Percentiles rank a stretch among this genome's conserved stretches.
phyloP scores from a whole-genome alignment of 2,888 invertebrate genomes.

The Smittia sp. region DNA sequence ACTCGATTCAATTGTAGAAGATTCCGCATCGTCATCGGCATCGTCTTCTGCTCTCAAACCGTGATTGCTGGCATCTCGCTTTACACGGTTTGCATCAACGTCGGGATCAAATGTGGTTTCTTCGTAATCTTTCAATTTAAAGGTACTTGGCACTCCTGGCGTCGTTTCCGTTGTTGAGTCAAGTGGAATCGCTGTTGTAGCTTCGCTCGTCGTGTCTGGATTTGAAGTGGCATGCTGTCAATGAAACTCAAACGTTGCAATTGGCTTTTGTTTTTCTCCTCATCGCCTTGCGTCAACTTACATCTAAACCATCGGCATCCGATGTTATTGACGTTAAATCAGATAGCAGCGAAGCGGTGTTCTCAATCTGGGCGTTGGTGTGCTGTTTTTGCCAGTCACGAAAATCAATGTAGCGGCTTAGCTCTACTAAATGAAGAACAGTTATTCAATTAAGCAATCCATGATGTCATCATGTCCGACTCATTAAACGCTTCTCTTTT shows the following conservation, averaged over 20 bases:
- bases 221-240: constrained; percentile 6
- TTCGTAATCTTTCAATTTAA: constrained; percentile 27
- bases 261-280: background rate
- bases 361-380: too few species aligned
- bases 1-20: constrained; percentile 21
- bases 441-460: background rate
- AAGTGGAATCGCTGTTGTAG: background rate
- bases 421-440: background rate
- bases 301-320: too few species aligned
- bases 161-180: constrained; percentile 10
- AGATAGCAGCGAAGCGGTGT: too few species aligned
- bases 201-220: constrained; percentile 3
- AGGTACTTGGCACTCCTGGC: background rate
- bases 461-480: background rate
- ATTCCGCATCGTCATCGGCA: constrained; percentile 7
- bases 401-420: background rate
- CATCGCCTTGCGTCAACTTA: background rate
- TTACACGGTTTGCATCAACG: constrained; percentile 14
- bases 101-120: constrained; percentile 6
- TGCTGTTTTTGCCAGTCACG: too few species aligned
- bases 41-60: background rate
- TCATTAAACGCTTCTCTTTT: background rate
- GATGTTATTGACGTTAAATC: too few species aligned
- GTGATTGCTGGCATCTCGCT: background rate
- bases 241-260: background rate